These are phyloP conservation scores for Hypothenemus hampei DNA, from an alignment of 1,140 invertebrate genomes.

Conservation along the genomic window DNA sequence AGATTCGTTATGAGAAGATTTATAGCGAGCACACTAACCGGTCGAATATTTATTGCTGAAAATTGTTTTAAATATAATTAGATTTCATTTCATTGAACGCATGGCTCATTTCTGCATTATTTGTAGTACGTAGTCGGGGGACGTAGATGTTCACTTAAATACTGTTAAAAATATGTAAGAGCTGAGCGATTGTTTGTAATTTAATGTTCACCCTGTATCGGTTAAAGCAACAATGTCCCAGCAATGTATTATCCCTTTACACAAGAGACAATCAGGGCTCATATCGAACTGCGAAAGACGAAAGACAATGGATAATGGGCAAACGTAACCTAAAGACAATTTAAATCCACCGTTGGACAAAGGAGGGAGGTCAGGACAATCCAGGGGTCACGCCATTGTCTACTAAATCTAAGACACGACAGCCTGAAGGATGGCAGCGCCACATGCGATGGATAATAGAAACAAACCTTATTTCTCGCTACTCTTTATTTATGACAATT, in stretches of 20 bases:
- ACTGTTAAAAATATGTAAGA: too few species aligned
- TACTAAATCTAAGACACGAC: conserved; percentile 41
- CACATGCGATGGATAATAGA: conserved; percentile 36
- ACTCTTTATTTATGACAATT: neutral
- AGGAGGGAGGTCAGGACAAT: conserved; percentile 34
- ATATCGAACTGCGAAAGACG: too few species aligned
- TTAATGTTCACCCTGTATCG: neutral
- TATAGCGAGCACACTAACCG: conserved; percentile 26
- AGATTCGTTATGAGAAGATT: conserved; percentile 24
- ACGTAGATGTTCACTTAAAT: too few species aligned
- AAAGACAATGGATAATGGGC: conserved; percentile 38
- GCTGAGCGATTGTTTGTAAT: too few species aligned
- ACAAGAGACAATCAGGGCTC: conserved; percentile 34
- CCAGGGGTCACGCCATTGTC: conserved; percentile 41
- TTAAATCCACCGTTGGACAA: conserved; percentile 41
- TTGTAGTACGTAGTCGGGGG: too few species aligned
- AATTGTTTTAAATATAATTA: conserved; percentile 28
- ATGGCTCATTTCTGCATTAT: too few species aligned
- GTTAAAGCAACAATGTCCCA: neutral
- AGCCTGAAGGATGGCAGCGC: conserved; percentile 39
- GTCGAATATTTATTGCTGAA: conserved; percentile 24
- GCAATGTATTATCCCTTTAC: neutral
- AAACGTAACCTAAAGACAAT: conserved; percentile 41
- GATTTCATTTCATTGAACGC: too few species aligned
- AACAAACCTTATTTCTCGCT: conserved; percentile 9